A percentile compares a stretch with the other conserved stretches of the same genome.
phyloP scores from a whole-genome alignment of 2,888 invertebrate genomes.

The Corbicula japonica region DNA sequence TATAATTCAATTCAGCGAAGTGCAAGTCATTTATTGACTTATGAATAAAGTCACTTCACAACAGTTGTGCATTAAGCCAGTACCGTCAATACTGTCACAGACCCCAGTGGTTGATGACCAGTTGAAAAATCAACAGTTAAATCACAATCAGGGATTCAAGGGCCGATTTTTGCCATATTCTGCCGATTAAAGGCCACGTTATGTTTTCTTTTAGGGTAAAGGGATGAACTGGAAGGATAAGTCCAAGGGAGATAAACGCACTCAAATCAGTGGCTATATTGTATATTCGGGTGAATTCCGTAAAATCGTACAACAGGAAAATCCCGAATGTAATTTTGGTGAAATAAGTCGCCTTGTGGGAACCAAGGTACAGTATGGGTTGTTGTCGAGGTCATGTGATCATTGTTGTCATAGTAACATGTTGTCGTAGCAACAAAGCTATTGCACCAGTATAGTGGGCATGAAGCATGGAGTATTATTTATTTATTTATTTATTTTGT shows the following conservation, averaged over 20 bases:
- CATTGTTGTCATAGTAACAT: conserved; percentile 47
- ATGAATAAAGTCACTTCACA: too few species aligned
- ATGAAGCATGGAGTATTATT: conserved; percentile 57
- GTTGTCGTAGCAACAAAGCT: conserved; percentile 52
- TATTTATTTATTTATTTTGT: conserved; percentile 41
- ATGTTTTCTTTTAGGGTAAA: conserved; percentile 53
- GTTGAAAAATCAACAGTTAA: too few species aligned
- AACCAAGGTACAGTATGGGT: conserved; percentile 88
- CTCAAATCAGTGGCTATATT: conserved; percentile 94
- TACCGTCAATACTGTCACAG: too few species aligned
- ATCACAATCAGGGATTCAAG: too few species aligned
- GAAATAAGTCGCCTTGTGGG: conserved; percentile 92
- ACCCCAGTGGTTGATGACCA: too few species aligned
- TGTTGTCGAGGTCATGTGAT: conserved; percentile 61
- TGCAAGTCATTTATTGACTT: too few species aligned
- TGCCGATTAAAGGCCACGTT: too few species aligned
- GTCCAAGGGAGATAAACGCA: conserved; percentile 65
- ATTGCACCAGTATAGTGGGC: conserved; percentile 39
- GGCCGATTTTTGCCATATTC: too few species aligned
- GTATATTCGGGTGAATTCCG: conserved; percentile 98
- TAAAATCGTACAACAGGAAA: conserved; percentile 95
- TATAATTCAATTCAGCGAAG: too few species aligned
- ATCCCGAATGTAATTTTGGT: conserved; percentile 98
- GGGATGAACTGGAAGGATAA: conserved; percentile 46
- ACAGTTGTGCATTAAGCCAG: too few species aligned